These are phyloP conservation scores for Turnix velox DNA, from an alignment of 2,113 vertebrate genomes.

Conservation along the genomic window DNA sequence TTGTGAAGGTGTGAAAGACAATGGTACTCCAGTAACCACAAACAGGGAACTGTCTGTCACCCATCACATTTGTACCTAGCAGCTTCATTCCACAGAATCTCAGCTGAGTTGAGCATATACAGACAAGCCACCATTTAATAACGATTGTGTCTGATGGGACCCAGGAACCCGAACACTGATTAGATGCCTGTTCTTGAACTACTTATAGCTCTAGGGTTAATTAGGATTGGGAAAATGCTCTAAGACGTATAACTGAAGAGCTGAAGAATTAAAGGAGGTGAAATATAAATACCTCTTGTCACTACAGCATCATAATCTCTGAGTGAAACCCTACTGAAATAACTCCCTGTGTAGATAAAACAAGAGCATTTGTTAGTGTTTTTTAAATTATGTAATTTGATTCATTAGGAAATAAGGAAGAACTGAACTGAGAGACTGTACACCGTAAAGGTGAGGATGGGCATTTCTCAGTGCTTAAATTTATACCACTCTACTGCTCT, in stretches of 20 bases:
- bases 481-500: neutral
- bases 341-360: neutral
- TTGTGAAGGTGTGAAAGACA: neutral
- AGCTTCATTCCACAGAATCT: neutral
- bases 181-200: conserved; percentile 32
- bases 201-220: neutral
- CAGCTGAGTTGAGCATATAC: neutral
- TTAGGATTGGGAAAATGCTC: conserved; percentile 12
- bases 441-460: neutral
- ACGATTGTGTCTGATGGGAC: neutral
- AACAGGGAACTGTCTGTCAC: neutral
- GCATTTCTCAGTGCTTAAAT: neutral
- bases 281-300: neutral
- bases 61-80: neutral
- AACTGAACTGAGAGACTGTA: neutral
- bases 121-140: neutral
- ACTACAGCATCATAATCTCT: neutral
- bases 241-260: conserved; percentile 27
- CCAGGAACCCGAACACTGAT: conserved; percentile 5
- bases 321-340: neutral
- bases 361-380: neutral
- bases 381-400: neutral
- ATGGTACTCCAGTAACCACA: neutral
- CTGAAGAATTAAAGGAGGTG: neutral
- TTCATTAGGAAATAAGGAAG: neutral